Conservation (phyloP, 1,140 invertebrate species). For the Hyles euphorbiae region DNA sequence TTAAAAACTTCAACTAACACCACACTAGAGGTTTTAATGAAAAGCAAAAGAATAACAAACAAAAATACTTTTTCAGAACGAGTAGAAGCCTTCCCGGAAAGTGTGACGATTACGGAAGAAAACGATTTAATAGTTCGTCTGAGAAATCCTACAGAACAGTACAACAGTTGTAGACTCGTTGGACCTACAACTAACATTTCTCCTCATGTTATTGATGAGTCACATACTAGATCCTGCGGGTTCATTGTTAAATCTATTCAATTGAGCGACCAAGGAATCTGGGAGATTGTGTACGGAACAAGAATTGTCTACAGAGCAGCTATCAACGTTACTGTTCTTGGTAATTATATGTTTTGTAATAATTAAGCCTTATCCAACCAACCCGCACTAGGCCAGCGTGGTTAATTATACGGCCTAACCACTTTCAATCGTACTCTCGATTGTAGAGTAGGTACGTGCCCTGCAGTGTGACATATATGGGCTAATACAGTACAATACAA, state of each 20-base stretch:
- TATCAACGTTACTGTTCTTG: constrained; percentile 36
- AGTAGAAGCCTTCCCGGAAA: constrained; percentile 33
- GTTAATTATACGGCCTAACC: no score
- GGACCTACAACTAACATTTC: constrained; percentile 21
- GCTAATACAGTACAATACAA: no score
- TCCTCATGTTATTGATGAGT: constrained; percentile 18
- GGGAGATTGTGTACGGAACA: constrained; percentile 45
- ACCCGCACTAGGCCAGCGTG: no score
- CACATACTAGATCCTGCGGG: constrained; percentile 27
- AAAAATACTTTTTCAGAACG: constrained; percentile 31
- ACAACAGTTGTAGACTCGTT: constrained; percentile 39
- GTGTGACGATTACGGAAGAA: constrained; percentile 36
- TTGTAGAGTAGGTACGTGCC: no score
- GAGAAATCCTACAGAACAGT: constrained; percentile 24
- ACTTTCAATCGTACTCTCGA: no score
- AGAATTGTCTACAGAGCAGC: constrained; percentile 37
- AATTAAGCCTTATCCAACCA: no score
- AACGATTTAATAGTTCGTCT: constrained; percentile 44
- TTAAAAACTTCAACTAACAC: no score
- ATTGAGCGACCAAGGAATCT: constrained; percentile 32
- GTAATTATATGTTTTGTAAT: constrained; percentile 25
- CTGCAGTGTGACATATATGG: no score
- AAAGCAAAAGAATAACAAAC: no score
- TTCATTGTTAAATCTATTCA: constrained; percentile 33
- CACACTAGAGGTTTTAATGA: no score